Evolutionary conservation across 2,797 vertebrate genomes (phyloP).

Genomic region (Melopsittacus undulatus): DNA sequence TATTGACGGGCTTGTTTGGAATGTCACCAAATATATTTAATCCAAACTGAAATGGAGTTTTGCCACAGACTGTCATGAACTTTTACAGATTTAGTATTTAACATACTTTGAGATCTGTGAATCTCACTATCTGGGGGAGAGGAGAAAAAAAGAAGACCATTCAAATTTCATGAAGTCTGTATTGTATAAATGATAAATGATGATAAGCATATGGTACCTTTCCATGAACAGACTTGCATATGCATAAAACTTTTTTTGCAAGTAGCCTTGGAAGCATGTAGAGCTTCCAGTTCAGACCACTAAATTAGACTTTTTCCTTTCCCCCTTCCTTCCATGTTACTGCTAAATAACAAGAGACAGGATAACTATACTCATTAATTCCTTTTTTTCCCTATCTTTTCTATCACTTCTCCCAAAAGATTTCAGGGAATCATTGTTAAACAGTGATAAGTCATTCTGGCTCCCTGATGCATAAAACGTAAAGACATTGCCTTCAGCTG

Average conservation of each 20-base stretch:
- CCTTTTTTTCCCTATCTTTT: background rate
- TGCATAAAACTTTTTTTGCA: slow-evolving; percentile 40
- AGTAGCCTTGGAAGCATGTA: slow-evolving; percentile 11
- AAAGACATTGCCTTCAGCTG: background rate
- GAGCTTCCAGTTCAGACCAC: slow-evolving; percentile 25
- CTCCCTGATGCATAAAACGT: background rate
- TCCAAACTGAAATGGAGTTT: slow-evolving; percentile 39
- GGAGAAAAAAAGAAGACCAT: fast-evolving
- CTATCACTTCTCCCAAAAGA: background rate
- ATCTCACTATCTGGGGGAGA: background rate
- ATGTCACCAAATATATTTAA: slow-evolving; percentile 15
- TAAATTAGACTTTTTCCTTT: slow-evolving; percentile 13
- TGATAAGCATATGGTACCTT: slow-evolving; percentile 53
- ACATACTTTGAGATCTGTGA: slow-evolving; percentile 47
- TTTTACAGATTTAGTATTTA: slow-evolving; percentile 30
- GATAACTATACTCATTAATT: background rate
- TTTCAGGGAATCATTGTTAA: background rate
- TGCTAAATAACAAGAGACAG: background rate
- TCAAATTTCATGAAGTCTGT: background rate
- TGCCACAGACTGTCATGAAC: slow-evolving; percentile 36
- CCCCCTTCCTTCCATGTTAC: background rate
- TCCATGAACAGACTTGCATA: slow-evolving; percentile 41
- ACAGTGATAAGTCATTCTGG: background rate
- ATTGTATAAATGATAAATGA: slow-evolving; percentile 39
- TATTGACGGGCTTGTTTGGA: background rate